Percentiles rank a stretch among this genome's conserved stretches.
These are phyloP conservation scores for Octodon degus DNA, from an alignment of 2,113 vertebrate species.

Conservation along the genomic window DNA sequence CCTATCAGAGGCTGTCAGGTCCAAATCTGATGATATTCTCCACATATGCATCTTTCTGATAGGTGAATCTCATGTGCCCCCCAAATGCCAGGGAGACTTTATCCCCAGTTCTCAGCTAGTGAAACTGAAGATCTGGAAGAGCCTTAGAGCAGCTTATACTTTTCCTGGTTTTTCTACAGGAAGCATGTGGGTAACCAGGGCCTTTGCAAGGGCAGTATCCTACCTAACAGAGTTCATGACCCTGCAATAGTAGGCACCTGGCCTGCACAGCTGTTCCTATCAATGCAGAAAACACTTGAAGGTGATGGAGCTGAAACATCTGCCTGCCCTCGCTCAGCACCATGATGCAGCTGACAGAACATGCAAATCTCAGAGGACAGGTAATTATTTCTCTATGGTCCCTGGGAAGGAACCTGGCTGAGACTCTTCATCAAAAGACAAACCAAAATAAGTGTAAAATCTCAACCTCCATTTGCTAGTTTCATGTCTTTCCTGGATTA, in stretches of 20 bases:
- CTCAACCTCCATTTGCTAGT: background rate
- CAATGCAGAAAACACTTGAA: background rate
- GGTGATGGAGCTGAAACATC: background rate
- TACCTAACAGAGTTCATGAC: background rate
- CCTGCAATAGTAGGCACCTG: rapidly evolving
- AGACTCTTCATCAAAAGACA: background rate
- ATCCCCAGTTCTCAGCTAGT: background rate
- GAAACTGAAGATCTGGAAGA: background rate
- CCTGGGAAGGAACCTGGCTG: background rate
- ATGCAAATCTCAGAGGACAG: background rate
- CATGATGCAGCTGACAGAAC: background rate
- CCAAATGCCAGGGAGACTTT: background rate
- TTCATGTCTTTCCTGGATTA: background rate
- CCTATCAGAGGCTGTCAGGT: background rate
- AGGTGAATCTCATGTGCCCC: background rate
- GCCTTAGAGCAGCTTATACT: background rate
- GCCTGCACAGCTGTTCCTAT: background rate
- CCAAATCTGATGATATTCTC: background rate
- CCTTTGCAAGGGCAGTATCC: background rate
- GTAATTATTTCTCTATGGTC: conserved; percentile 7
- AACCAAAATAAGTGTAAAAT: background rate
- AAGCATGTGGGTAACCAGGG: rapidly evolving
- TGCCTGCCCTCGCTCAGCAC: background rate
- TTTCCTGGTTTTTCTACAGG: background rate
- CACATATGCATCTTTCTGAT: background rate